phyloP scores from a whole-genome alignment of 35 echinoderm and acorn worm species.

The Anneissia japonica region DNA sequence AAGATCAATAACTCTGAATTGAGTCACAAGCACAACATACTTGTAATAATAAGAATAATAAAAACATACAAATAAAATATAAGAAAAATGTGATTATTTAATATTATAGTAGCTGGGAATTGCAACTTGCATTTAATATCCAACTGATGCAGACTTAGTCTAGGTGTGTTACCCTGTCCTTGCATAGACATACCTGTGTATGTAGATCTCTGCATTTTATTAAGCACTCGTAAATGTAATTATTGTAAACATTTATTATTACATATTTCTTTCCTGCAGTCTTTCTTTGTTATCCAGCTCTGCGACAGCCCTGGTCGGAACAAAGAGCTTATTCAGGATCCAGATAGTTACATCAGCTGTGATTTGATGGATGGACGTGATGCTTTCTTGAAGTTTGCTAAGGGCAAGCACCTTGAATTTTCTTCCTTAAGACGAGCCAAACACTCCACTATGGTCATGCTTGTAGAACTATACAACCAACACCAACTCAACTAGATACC shows the following conservation, averaged over 20 bases:
- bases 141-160: too few species aligned
- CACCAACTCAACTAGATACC: slow-evolving; percentile 93
- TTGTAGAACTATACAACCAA: slow-evolving; percentile 97
- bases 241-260: too few species aligned
- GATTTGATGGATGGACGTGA: slow-evolving; percentile 98
- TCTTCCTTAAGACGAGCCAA: slow-evolving; percentile 90
- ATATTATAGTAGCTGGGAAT: too few species aligned
- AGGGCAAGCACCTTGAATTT: slow-evolving; percentile 93
- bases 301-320: slow-evolving; percentile 4
- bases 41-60: too few species aligned
- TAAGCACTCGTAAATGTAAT: too few species aligned
- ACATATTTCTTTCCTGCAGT: slow-evolving; percentile 48
- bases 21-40: too few species aligned
- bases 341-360: slow-evolving; percentile 66
- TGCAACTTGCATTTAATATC: too few species aligned
- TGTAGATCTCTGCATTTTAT: too few species aligned
- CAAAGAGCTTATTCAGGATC: slow-evolving; percentile 47
- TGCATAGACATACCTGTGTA: too few species aligned
- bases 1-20: background rate
- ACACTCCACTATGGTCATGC: slow-evolving; percentile 93
- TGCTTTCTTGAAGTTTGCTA: slow-evolving; percentile 87
- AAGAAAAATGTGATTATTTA: too few species aligned
- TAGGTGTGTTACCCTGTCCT: too few species aligned
- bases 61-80: too few species aligned
- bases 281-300: slow-evolving; percentile 96